Evolutionary conservation across 2,888 invertebrate genomes (phyloP), one percentile per base, ranked within the genome.

Genomic region (Arctia plantaginis): DNA sequence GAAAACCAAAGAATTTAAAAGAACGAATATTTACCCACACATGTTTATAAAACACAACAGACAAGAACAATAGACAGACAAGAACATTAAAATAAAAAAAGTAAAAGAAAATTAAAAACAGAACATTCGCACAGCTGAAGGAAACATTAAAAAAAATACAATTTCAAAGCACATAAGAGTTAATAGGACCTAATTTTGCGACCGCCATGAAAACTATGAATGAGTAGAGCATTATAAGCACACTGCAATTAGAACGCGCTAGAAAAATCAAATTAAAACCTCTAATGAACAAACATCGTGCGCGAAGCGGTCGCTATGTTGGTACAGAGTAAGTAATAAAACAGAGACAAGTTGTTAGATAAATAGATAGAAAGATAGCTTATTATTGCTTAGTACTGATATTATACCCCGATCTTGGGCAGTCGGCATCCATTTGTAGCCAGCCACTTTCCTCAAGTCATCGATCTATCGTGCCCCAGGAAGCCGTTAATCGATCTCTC

Each of bases 251-350:
- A 94, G 93, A 91, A 91, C 87, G 93, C 89, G 92, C 93, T 94
- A 94, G 94, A 94, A 94, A 94, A 94, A 94, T 94, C 92, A 92
- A 93, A 93, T 93, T 93, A 93, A 90, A 92, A 79, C 91, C 91
- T 90, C 92, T 94, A 94, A 94, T 94, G 94, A 94, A 94, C 93
- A 94, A 94, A 94, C 93, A 91, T 89, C 86, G 91, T 86, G 90
- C 85, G 88, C 87, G 87, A 86, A 87, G 80, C 83, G 86, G 86
- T 87, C 84, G 85, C 87, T 86, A 87, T 83, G 83, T 80, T 75
- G n/a, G 64, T 75, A 80, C 76, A 92, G 93, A 87, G 87, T 88
- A 90, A 33, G 41, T 55, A 7, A 69, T 6, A 41, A 20, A 47
- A 69, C 35, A 72, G 30, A 44, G 7, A 8, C 39, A 71, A 20